Evolutionary conservation across 2,113 vertebrate species (phyloP).

Genomic region (Oncorhynchus gorbuscha): DNA sequence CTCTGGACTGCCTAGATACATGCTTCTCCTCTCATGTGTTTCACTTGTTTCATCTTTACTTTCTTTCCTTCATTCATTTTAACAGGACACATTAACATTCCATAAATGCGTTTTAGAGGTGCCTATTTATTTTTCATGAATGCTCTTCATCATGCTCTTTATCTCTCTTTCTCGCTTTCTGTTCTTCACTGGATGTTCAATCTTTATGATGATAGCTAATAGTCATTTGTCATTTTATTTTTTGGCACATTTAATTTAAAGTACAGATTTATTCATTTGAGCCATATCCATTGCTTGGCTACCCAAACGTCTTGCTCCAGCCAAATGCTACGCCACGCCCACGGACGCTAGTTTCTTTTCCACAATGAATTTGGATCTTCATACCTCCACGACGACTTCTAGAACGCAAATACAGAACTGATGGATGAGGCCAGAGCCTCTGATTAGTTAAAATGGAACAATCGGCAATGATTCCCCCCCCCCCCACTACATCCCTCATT

Average conservation of each 20-base stretch:
- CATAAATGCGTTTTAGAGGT: background rate
- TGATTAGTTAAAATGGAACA: too few species aligned
- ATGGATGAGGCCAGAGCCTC: too few species aligned
- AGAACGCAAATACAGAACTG: too few species aligned
- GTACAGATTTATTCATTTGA: background rate
- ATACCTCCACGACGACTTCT: too few species aligned
- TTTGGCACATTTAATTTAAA: background rate
- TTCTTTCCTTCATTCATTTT: background rate
- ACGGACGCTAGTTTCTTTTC: too few species aligned
- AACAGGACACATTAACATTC: background rate
- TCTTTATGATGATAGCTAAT: background rate
- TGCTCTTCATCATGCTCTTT: background rate
- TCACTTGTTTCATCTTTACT: background rate
- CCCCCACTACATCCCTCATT: too few species aligned
- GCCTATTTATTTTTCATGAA: background rate
- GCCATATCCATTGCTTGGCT: background rate
- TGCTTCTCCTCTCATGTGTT: background rate
- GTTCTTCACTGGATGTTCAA: background rate
- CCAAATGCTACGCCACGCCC: too few species aligned
- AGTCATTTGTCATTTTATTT: background rate
- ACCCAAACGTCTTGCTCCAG: too few species aligned
- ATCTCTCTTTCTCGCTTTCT: background rate
- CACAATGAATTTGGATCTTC: too few species aligned
- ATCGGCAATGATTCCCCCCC: too few species aligned
- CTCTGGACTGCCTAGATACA: background rate